These are phyloP conservation scores for Cromileptes altivelis DNA, from an alignment of 2,113 vertebrate species.

Conservation along the genomic window DNA sequence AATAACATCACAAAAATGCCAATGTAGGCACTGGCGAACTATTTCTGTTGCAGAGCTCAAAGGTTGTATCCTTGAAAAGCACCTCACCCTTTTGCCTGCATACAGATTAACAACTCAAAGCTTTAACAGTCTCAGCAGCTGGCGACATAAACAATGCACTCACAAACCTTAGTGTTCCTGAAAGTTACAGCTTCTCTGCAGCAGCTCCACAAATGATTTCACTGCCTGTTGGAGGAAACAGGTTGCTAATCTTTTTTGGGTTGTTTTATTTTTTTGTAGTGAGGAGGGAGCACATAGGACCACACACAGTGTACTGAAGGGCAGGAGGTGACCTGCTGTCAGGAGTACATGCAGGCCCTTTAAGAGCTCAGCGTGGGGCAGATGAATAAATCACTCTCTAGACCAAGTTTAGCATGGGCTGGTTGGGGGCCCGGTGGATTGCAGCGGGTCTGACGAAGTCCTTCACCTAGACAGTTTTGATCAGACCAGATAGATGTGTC, in stretches of 20 bases:
- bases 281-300: neutral
- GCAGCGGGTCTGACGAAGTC: constrained; percentile 7
- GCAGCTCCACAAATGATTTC: constrained; percentile 40
- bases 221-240: constrained; percentile 31
- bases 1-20: too few relatives aligned
- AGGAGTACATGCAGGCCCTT: constrained; percentile 18
- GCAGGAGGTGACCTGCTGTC: constrained; percentile 50
- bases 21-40: too few relatives aligned
- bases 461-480: constrained; percentile 45
- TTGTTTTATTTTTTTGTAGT: constrained; percentile 21
- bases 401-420: constrained; percentile 29
- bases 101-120: neutral
- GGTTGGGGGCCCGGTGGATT: constrained; percentile 22
- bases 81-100: neutral
- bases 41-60: too few relatives aligned
- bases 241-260: neutral
- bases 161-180: constrained; percentile 14
- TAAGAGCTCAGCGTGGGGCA: constrained; percentile 45
- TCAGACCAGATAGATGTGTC: constrained; percentile 46
- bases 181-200: constrained; percentile 44
- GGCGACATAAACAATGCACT: constrained; percentile 39
- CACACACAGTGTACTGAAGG: constrained; percentile 18
- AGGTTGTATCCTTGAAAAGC: constrained; percentile 1
- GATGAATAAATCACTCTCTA: constrained; percentile 53
- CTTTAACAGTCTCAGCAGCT: constrained; percentile 15